These are phyloP conservation scores for Aphidoletes aphidimyza DNA, from an alignment of 2,888 invertebrate species.

Conservation along the genomic window DNA sequence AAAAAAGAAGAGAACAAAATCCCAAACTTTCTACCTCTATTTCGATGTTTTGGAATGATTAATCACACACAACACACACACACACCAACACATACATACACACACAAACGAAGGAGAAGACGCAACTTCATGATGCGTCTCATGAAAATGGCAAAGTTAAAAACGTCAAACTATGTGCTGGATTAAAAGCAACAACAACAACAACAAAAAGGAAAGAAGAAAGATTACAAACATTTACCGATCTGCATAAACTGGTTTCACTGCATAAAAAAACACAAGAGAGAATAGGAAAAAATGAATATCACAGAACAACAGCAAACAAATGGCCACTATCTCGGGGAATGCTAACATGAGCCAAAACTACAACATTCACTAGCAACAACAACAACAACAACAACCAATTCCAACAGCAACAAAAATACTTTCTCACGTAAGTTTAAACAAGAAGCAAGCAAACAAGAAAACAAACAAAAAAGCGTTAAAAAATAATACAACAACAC, in stretches of 20 bases:
- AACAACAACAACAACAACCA: constrained; percentile 46
- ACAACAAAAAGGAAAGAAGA: not conserved
- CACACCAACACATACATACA: not conserved
- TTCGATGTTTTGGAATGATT: constrained; percentile 41
- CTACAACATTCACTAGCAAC: not conserved
- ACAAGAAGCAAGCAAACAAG: no score
- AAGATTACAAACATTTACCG: not conserved
- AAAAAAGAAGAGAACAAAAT: constrained; percentile 12
- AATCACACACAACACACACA: not conserved
- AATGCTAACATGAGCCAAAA: constrained; percentile 33
- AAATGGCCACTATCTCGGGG: constrained; percentile 51
- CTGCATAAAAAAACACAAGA: constrained; percentile 27
- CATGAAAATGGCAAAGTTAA: not conserved
- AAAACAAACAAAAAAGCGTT: constrained; percentile 14
- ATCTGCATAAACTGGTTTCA: constrained; percentile 46
- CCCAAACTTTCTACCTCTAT: constrained; percentile 54
- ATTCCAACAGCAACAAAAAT: constrained; percentile 29
- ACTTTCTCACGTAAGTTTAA: constrained; percentile 44
- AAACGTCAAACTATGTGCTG: not conserved
- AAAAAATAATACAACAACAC: not conserved
- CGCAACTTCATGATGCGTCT: no score
- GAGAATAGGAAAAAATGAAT: constrained; percentile 21
- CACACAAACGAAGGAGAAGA: not conserved
- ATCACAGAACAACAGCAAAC: constrained; percentile 45
- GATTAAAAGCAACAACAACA: not conserved